These are phyloP conservation scores for Lydus trimaculatus DNA, from an alignment of 2,888 invertebrate genomes.

Conservation along the genomic window DNA sequence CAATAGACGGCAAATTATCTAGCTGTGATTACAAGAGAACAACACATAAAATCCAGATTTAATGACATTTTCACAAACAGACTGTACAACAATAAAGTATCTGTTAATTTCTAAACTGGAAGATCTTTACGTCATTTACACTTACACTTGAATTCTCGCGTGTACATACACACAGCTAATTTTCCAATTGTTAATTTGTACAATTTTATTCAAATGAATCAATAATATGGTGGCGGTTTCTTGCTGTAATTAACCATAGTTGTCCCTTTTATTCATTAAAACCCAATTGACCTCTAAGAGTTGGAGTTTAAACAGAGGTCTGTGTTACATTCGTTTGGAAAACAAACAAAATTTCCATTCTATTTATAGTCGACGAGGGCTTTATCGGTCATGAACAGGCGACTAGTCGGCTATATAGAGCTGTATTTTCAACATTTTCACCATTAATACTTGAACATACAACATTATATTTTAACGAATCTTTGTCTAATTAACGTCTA, in stretches of 20 bases:
- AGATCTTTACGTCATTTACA: slow-evolving; percentile 23
- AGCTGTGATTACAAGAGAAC: slow-evolving; percentile 53
- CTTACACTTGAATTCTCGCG: neutral
- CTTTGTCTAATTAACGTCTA: neutral
- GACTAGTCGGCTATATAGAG: neutral
- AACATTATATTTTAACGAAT: neutral
- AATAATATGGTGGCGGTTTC: neutral
- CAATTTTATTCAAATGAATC: neutral
- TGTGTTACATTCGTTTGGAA: slow-evolving; percentile 33
- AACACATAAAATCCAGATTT: slow-evolving; percentile 53
- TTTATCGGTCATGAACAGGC: neutral
- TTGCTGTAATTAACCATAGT: slow-evolving; percentile 11
- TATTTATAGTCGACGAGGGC: slow-evolving; percentile 25
- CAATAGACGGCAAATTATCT: slow-evolving; percentile 50
- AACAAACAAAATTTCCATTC: slow-evolving; percentile 42
- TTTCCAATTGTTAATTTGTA: neutral
- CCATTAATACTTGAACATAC: neutral
- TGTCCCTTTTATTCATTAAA: slow-evolving; percentile 28
- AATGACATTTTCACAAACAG: slow-evolving; percentile 53
- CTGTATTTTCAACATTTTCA: neutral
- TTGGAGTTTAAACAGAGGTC: slow-evolving; percentile 38
- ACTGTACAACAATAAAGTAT: slow-evolving; percentile 52
- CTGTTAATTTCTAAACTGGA: slow-evolving; percentile 50
- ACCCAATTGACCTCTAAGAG: slow-evolving; percentile 36
- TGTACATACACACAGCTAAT: no score